Percentiles rank a stretch among this genome's conserved stretches.
Evolutionary conservation across 2,888 invertebrate species (phyloP).

Genomic region (Nephrotoma appendiculata): DNA sequence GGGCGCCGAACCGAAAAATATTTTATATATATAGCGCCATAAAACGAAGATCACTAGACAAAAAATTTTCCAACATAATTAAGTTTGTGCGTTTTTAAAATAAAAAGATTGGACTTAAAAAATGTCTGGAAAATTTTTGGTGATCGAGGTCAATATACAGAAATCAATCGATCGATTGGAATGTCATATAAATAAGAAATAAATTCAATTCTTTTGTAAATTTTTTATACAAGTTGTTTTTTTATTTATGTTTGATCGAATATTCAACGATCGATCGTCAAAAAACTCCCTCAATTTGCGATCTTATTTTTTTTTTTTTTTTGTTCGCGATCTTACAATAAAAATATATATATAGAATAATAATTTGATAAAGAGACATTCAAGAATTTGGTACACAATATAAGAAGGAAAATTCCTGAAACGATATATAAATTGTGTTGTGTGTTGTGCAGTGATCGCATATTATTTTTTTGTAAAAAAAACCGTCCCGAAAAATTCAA

Average conservation of each 20-base stretch:
- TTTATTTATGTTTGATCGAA: neutral
- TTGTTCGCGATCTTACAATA: neutral
- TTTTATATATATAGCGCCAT: neutral
- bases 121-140: neutral
- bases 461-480: neutral
- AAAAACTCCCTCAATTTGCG: slow-evolving; percentile 2
- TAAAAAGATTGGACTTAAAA: neutral
- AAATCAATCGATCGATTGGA: slow-evolving; percentile 1
- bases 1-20: neutral
- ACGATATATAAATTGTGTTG: neutral
- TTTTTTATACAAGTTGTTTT: neutral
- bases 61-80: neutral
- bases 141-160: slow-evolving; percentile 1
- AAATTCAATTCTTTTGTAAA: neutral
- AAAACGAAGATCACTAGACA: neutral
- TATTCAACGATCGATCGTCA: slow-evolving; percentile 2
- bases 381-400: slow-evolving; percentile 1
- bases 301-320: neutral
- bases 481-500: neutral
- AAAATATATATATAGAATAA: neutral
- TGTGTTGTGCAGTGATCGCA: neutral
- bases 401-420: neutral
- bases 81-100: neutral
- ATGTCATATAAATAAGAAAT: slow-evolving; percentile 2
- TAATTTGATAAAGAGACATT: slow-evolving; percentile 4